These are phyloP conservation scores for Scaptomyza parva DNA, from an alignment of 2,888 invertebrate species.

Conservation along the genomic window DNA sequence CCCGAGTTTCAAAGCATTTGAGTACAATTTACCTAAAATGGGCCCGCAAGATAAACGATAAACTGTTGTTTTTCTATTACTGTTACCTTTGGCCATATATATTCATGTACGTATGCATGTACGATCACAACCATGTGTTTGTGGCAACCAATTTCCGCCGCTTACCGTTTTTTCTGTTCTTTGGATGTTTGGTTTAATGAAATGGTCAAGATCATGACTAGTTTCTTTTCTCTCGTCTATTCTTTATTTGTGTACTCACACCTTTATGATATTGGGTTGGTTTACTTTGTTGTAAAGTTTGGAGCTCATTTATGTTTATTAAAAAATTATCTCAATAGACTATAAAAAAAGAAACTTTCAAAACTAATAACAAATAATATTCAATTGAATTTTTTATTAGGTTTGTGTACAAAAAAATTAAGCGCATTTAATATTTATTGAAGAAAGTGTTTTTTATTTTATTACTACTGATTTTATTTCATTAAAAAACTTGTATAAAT, in stretches of 20 bases:
- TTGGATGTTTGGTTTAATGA: constrained; percentile 42
- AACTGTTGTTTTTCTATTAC: constrained; percentile 49
- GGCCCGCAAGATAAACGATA: constrained; percentile 72
- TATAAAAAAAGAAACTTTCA: not conserved
- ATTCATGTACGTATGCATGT: constrained; percentile 1
- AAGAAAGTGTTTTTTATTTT: too few species aligned
- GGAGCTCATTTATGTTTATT: not conserved
- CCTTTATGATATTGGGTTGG: constrained; percentile 15
- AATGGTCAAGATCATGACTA: constrained; percentile 61
- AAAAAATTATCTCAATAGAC: not conserved
- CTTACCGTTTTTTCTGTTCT: constrained; percentile 45
- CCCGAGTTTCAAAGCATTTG: constrained; percentile 54
- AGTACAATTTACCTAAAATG: constrained; percentile 66
- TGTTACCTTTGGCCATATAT: constrained; percentile 55
- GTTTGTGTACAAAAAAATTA: too few species aligned
- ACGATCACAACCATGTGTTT: constrained; percentile 20
- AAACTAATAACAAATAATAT: not conserved
- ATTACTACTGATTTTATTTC: too few species aligned
- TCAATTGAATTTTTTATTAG: not conserved
- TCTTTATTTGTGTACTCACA: not conserved
- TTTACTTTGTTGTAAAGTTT: not conserved
- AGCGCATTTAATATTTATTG: too few species aligned
- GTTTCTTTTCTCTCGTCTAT: constrained; percentile 39
- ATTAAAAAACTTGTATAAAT: too few species aligned
- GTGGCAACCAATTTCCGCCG: constrained; percentile 43